Base-by-base conservation (phyloP, 2,888 invertebrate species). In the Rhyacophila evoluta region DNA sequence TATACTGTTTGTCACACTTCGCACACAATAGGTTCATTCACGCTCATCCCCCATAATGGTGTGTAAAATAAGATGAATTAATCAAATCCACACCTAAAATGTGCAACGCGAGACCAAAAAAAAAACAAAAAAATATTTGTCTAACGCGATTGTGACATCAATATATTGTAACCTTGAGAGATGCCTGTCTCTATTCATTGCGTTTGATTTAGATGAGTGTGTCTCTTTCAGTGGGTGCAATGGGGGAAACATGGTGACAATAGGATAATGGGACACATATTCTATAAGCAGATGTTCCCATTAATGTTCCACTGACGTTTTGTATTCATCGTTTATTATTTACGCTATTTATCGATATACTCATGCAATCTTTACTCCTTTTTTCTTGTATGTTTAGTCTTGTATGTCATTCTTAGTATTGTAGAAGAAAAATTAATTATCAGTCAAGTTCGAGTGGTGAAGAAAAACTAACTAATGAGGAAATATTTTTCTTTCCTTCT, bases 61-160 rank as follows among this genome's bases (percentile, higher is more conserved):
- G 78, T 81, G 78, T 77, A 79, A 81, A 79, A 79, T 77, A 77
- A 80, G 81, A 81, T 77, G 80, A 81, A 81, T 81, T 81, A 81
- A 81, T 81, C 81, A 81, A 81, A 81, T 80, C 77, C 79, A 77
- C 79, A 79, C 81, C 81, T 79, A 77, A 81, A 81, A 81, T 81
- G 81, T 79, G 81, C 81, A 81, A 81, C 41, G 68, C 71, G 70
- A 72, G 70, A 72, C 41, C 36, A 28, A 69, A 71, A 69, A 73
- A 72, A 75, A 37, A 77, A n/a, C n/a, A 38, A 79, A 74, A 68
- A 72, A 79, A 41, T 81, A 77, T 81, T 81, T 79, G 79, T 76
- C 68, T 70, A 70, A 37, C 33, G 67, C 72, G 29, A 69, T 75
- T 25, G 37, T 80, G 79, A 79, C 80, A 76, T 80, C 81, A 80